A percentile compares a stretch with the other conserved stretches of the same genome.
Conservation (phyloP, 2,888 invertebrate species). For the Camponotus fellah region DNA sequence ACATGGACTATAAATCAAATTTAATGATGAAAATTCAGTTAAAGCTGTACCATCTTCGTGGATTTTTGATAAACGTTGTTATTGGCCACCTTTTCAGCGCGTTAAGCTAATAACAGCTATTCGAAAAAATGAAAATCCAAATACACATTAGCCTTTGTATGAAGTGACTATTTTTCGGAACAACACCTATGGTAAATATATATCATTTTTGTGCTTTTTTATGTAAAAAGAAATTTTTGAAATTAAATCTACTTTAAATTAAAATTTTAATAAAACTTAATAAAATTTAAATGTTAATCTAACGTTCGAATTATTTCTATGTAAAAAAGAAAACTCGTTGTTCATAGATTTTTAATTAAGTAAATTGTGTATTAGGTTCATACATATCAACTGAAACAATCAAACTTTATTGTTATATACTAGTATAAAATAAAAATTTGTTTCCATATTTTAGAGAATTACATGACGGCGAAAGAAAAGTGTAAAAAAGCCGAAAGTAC, state of each 20-base stretch:
- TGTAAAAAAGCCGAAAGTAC: too few relatives aligned
- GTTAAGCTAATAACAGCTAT: background rate
- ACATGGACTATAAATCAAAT: background rate
- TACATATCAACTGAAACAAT: background rate
- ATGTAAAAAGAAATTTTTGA: too few relatives aligned
- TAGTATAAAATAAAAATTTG: background rate
- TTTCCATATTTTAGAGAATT: too few relatives aligned
- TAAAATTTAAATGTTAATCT: too few relatives aligned
- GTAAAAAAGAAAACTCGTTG: background rate
- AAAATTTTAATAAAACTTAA: too few relatives aligned
- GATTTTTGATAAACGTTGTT: background rate
- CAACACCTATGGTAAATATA: background rate
- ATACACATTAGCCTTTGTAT: conserved; percentile 25
- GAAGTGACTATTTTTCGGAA: background rate
- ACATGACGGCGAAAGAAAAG: too few relatives aligned
- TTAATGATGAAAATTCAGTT: background rate
- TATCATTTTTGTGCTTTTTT: background rate
- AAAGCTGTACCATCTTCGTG: background rate
- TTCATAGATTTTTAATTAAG: background rate
- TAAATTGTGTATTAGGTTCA: background rate
- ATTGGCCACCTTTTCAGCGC: background rate
- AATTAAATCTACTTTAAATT: too few relatives aligned
- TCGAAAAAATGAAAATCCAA: too few relatives aligned
- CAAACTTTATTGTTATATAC: background rate
- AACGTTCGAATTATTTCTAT: too few relatives aligned